Evolutionary conservation across 2,888 invertebrate species (phyloP).

Genomic region (Pandemis cinnamomeana): DNA sequence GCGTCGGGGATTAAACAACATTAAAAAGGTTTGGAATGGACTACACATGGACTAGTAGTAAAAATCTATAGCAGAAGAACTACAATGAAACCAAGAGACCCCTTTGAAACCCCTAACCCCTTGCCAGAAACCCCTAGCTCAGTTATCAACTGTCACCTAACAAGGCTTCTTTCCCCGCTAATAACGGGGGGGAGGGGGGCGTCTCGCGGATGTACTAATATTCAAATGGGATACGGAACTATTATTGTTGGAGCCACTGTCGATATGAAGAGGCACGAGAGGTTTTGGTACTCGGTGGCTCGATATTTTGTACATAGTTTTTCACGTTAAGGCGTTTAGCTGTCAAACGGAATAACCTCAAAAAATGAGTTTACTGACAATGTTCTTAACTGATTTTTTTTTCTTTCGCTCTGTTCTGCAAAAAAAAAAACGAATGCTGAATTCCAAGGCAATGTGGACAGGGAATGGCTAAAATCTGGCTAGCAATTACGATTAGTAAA

Average conservation of each 20-base stretch:
- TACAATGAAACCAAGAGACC: not conserved
- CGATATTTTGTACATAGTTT: not conserved
- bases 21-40: too few relatives aligned
- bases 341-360: too few relatives aligned
- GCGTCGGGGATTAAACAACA: too few relatives aligned
- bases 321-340: too few relatives aligned
- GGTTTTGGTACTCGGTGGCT: constrained; percentile 61
- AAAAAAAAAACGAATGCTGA: too few relatives aligned
- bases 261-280: constrained; percentile 65
- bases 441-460: too few relatives aligned
- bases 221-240: constrained; percentile 85
- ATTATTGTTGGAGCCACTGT: constrained; percentile 85
- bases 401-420: too few relatives aligned
- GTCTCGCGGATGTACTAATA: constrained; percentile 82
- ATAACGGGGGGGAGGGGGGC: constrained; percentile 55
- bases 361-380: too few relatives aligned
- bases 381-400: too few relatives aligned
- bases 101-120: not conserved
- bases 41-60: too few relatives aligned
- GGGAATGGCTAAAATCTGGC: too few relatives aligned
- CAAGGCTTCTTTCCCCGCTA: constrained; percentile 45
- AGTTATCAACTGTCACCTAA: constrained; percentile 40
- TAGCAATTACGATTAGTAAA: too few relatives aligned
- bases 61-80: not conserved
- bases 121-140: not conserved